Conservation (phyloP, 2,113 vertebrate species). For the Salvator merianae region DNA sequence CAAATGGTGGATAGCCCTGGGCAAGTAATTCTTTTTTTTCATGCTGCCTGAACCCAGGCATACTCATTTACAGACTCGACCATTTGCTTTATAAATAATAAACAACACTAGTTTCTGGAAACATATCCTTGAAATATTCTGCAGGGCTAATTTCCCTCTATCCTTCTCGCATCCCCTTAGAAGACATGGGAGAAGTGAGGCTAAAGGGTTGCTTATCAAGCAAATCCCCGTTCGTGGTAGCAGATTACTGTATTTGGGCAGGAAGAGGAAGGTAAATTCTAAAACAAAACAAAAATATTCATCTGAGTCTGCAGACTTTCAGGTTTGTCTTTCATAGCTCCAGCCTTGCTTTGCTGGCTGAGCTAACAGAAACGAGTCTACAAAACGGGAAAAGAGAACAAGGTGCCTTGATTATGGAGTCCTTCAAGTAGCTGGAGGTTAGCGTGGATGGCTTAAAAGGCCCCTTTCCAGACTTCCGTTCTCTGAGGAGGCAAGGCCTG, state of each 20-base stretch:
- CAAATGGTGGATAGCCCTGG: background rate
- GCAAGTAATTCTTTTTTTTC: background rate
- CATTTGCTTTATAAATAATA: background rate
- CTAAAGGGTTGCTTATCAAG: background rate
- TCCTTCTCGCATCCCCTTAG: no score
- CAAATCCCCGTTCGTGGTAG: background rate
- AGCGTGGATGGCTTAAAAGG: no score
- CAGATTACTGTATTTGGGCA: background rate
- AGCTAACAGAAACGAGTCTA: background rate
- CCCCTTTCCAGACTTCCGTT: no score
- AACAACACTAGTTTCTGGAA: background rate
- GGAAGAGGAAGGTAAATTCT: background rate
- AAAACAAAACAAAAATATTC: background rate
- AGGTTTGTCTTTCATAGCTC: no score
- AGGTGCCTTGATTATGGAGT: no score
- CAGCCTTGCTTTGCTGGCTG: fast-evolving
- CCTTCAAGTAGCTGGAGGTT: no score
- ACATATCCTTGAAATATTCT: background rate
- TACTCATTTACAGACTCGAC: background rate
- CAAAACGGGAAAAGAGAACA: background rate
- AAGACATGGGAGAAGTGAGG: background rate
- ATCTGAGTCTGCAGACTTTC: no score
- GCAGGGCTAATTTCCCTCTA: no score
- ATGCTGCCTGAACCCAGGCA: background rate
- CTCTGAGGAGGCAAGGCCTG: background rate